phyloP scores from a whole-genome alignment of 2,113 vertebrate species.

The Clarias batrachus region DNA sequence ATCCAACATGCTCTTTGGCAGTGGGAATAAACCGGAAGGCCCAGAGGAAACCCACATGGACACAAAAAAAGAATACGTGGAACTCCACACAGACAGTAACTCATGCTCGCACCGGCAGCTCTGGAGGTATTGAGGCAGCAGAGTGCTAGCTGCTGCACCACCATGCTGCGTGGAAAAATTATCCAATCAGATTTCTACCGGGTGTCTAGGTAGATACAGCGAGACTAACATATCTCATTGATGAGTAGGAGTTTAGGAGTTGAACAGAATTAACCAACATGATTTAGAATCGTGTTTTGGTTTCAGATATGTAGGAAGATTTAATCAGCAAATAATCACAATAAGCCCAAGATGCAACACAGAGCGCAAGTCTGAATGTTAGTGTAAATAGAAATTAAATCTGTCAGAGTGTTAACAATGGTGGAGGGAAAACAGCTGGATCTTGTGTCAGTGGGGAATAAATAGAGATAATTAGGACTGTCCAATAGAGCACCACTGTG shows the following conservation, averaged over 20 bases:
- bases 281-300: background rate
- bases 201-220: background rate
- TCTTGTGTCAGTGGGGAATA: background rate
- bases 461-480: slow-evolving; percentile 9
- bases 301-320: background rate
- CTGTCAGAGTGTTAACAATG: background rate
- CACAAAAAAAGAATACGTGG: background rate
- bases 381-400: slow-evolving; percentile 9
- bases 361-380: background rate
- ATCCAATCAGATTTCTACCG: background rate
- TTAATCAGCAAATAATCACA: background rate
- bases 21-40: background rate
- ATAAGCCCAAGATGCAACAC: background rate
- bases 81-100: background rate
- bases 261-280: background rate
- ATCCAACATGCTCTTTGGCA: background rate
- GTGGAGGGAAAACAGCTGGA: slow-evolving; percentile 12
- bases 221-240: no score
- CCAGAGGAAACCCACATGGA: slow-evolving; percentile 7
- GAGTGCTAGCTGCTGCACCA: background rate
- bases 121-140: background rate
- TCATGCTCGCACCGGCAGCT: background rate
- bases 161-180: background rate
- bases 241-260: background rate
- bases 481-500: background rate